phyloP scores from a whole-genome alignment of 1,140 invertebrate species.

The Neuroterus valhalla region DNA sequence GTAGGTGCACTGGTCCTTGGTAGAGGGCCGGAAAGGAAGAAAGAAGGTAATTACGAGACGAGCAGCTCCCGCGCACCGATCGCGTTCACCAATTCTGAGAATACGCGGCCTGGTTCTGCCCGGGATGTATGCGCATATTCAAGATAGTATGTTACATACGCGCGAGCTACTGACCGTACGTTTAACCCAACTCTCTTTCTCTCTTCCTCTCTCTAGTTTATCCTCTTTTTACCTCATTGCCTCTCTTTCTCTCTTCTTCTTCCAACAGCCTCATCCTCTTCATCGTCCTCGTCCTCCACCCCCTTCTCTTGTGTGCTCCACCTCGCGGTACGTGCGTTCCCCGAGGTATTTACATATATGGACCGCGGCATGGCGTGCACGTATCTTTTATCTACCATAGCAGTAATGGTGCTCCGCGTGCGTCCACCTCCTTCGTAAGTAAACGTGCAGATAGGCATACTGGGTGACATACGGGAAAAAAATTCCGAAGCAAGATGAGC shows the following conservation, averaged over 20 bases:
- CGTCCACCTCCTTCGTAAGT: constrained; percentile 52
- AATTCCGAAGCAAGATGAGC: neutral
- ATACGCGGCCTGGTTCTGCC: constrained; percentile 61
- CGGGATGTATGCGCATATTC: constrained; percentile 74
- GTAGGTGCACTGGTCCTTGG: constrained; percentile 38
- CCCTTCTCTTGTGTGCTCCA: constrained; percentile 40
- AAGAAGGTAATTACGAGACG: constrained; percentile 72
- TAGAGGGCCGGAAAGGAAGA: constrained; percentile 56
- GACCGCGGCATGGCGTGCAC: constrained; percentile 53
- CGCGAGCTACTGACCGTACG: constrained; percentile 65
- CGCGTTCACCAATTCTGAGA: constrained; percentile 70
- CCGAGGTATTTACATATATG: constrained; percentile 74
- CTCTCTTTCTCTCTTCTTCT: constrained; percentile 46
- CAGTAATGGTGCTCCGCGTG: constrained; percentile 55
- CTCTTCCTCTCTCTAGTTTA: constrained; percentile 16
- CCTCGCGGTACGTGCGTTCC: constrained; percentile 66
- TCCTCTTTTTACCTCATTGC: constrained; percentile 33
- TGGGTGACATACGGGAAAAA: neutral
- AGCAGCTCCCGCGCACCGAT: constrained; percentile 71
- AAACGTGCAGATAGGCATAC: constrained; percentile 44
- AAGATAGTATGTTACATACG: constrained; percentile 75
- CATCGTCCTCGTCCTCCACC: constrained; percentile 3
- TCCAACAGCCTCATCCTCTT: constrained; percentile 29
- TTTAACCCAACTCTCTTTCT: constrained; percentile 50
- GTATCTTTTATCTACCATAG: constrained; percentile 57